Evolutionary conservation across 2,797 vertebrate genomes (phyloP), one percentile per base, ranked within the genome.

Genomic region (Pitangus sulphuratus): DNA sequence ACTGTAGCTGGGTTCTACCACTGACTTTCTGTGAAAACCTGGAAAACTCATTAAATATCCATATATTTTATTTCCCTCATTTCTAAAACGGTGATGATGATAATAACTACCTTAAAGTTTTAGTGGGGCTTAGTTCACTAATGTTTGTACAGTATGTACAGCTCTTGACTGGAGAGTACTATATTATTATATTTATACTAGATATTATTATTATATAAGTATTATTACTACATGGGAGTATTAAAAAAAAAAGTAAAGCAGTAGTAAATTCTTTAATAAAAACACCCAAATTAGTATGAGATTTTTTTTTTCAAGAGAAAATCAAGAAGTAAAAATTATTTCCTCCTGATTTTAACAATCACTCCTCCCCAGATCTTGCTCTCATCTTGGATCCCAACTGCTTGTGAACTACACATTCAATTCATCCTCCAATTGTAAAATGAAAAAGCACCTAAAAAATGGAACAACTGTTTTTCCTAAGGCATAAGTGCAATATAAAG

Each of bases 391-490:
- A 54, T 88, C 39, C 39, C 53, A 61, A 3, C 33, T 53, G 48
- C 58, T 48, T 4, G 17, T 35, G 54, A 88, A 61, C 54, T 44
- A 57, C 28, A 60, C 8, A 30, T 77, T 80, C 2, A 5, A 68
- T 66, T 81, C 33, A 72, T 50, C 48, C 39, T 89, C 42, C 54
- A 83, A 33, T 3, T 47, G 33, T 35, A 68, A 75, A 91, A 76
- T 42, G 57, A 80, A 91, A 92, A 89, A 93, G 65, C 53, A 80
- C 72, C 54, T 80, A 62, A 71, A 84, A 94, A 95, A 57, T 66
- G 20, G 66, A 87, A 70, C 60, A 85, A 84, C 16, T 26, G 20
- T 37, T 90, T 86, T 90, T 93, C 56, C 44, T 90, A 80, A 47
- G 69, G 65, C 72, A 35, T 54, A 75, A 77, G 28, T 79, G 40